Percentiles rank a stretch among this genome's conserved stretches.
These are phyloP conservation scores for Gavia stellata DNA, from an alignment of 2,113 vertebrate species.

Conservation along the genomic window DNA sequence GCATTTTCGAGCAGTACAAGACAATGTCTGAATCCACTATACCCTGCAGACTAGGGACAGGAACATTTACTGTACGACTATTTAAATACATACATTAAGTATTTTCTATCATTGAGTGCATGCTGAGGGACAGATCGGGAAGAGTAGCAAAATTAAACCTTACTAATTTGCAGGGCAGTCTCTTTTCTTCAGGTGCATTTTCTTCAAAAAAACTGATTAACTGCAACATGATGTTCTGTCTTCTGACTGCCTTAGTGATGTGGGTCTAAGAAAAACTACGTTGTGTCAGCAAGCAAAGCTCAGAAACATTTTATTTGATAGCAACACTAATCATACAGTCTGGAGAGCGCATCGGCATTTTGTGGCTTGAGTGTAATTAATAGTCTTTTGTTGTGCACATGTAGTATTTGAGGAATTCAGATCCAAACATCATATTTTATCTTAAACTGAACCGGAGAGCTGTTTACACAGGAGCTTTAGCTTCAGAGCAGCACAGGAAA, in stretches of 20 bases:
- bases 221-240: background rate
- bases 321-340: background rate
- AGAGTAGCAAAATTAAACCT: background rate
- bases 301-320: background rate
- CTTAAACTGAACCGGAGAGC: conserved; percentile 19
- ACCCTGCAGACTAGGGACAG: background rate
- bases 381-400: background rate
- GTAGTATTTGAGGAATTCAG: background rate
- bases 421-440: background rate
- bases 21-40: background rate
- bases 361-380: background rate
- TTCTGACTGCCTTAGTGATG: background rate
- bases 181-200: background rate
- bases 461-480: conserved; percentile 19
- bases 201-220: background rate
- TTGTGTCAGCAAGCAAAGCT: background rate
- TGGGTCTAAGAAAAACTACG: background rate
- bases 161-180: background rate
- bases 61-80: background rate
- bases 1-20: background rate
- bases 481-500: conserved; percentile 22
- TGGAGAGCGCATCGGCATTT: background rate
- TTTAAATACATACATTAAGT: background rate
- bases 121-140: background rate
- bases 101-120: background rate